Base-by-base conservation (phyloP, 2,113 vertebrate species). In the Syngnathus typhle region DNA sequence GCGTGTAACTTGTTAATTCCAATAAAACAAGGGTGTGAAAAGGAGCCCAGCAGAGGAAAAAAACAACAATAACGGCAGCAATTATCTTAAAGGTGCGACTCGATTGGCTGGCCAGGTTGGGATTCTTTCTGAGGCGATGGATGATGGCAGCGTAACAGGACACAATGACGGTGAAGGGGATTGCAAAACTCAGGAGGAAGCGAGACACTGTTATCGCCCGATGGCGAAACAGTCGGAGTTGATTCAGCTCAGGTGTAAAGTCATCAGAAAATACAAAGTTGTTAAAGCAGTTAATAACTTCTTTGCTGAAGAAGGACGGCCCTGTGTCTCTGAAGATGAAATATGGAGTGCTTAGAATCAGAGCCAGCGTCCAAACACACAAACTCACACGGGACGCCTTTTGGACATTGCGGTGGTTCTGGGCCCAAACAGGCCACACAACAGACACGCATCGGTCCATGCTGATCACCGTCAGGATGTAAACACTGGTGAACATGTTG, bases 21-120 rank as follows among this genome's bases (percentile, higher is more conserved):
- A 91, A 85, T 6, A 92, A 69, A 62, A 58, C 47, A 77, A 96
- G 87, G 68, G 92, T 88, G 0, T 95, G 94, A 74, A 92, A 95
- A 0, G 94, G 94, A 60, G 93, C 90, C 90, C 94, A 95, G 82
- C 94, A 96, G 55, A 95, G 77, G 83, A 95, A 95, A 66, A 96
- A 95, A 0, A 91, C 89, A n/a, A 78, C 82, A 5, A 95, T 93
- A 63, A 95, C 92, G 0, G 92, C 92, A 1, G 91, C 90, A 5
- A 95, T 95, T 67, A 95, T 93, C 75, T 91, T 91, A 74, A 95
- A 93, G 0, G 94, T 87, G 23, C 92, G 92, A 0, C 91, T 85
- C 0, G 92, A 92, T 43, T 81, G 91, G 61, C 74, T 82, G 54
- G 93, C 64, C 70, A 91, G 90, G 18, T 91, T 71, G 15, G 84